Evolutionary conservation across 1,140 invertebrate genomes (phyloP).

Genomic region (Microplitis demolitor): DNA sequence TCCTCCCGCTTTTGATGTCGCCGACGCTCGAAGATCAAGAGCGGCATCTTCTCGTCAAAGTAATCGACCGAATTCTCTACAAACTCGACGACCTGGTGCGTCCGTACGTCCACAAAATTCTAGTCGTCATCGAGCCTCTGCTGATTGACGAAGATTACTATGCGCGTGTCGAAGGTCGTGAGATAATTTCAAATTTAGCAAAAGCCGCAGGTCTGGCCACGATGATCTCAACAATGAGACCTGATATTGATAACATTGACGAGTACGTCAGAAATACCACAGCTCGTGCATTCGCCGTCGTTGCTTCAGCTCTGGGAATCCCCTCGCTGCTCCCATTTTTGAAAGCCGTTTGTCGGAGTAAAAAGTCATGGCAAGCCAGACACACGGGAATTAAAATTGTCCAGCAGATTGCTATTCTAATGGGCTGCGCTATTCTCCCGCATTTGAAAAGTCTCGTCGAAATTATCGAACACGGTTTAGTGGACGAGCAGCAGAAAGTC

Average conservation of each 20-base stretch:
- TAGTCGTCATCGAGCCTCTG: slow-evolving; percentile 98
- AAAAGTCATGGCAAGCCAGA: slow-evolving; percentile 99
- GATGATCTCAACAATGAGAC: slow-evolving; percentile 99
- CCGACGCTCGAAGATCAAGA: slow-evolving; percentile 99
- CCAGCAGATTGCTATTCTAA: slow-evolving; percentile 99
- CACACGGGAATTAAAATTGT: slow-evolving; percentile 99
- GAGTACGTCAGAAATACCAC: slow-evolving; percentile 99
- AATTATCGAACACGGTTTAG: slow-evolving; percentile 97
- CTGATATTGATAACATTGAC: slow-evolving; percentile 99
- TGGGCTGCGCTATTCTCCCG: slow-evolving; percentile 99
- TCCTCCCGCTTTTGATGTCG: slow-evolving; percentile 97
- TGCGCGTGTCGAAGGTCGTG: slow-evolving; percentile 97
- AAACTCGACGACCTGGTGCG: slow-evolving; percentile 98
- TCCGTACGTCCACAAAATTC: slow-evolving; percentile 99
- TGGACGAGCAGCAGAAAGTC: slow-evolving; percentile 88
- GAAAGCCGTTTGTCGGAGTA: slow-evolving; percentile 98
- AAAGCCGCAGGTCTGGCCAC: slow-evolving; percentile 99
- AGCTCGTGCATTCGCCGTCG: slow-evolving; percentile 97
- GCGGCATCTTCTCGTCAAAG: slow-evolving; percentile 98
- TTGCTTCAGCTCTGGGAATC: slow-evolving; percentile 97
- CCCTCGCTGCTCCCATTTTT: slow-evolving; percentile 97
- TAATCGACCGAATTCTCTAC: slow-evolving; percentile 98
- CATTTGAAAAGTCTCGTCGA: slow-evolving; percentile 98
- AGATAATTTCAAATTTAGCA: slow-evolving; percentile 99
- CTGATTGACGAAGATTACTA: slow-evolving; percentile 99